phyloP scores from a whole-genome alignment of 2,888 invertebrate species.

The Noctua pronuba region DNA sequence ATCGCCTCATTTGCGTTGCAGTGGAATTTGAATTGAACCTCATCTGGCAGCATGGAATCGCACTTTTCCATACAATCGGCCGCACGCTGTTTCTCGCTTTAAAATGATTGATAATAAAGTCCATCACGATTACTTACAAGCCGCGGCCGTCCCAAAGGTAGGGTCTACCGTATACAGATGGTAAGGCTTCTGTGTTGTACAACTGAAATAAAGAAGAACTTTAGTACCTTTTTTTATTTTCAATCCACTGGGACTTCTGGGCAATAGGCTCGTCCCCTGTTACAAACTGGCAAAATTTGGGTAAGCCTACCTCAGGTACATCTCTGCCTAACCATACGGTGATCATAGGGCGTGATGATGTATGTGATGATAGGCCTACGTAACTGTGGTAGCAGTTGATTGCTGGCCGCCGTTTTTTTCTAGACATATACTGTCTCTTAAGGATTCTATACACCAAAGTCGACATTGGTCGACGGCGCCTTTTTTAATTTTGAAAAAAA shows the following conservation, averaged over 20 bases:
- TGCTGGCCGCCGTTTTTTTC: no score
- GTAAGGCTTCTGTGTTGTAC: slow-evolving; percentile 14
- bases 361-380: no score
- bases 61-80: not conserved
- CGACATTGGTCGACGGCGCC: no score
- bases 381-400: no score
- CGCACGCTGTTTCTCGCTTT: not conserved
- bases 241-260: not conserved
- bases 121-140: slow-evolving; percentile 11
- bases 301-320: not conserved
- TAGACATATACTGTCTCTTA: no score
- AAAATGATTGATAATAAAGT: not conserved
- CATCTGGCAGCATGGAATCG: not conserved
- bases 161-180: no score
- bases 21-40: not conserved
- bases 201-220: slow-evolving; percentile 29
- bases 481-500: no score
- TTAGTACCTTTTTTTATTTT: not conserved
- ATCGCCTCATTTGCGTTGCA: not conserved
- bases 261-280: not conserved
- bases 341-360: no score
- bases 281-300: not conserved
- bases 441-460: no score
- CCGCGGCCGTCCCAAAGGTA: no score
- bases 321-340: no score